These are phyloP conservation scores for Brachionus angularis DNA, from an alignment of 1,140 invertebrate species.

Conservation along the genomic window DNA sequence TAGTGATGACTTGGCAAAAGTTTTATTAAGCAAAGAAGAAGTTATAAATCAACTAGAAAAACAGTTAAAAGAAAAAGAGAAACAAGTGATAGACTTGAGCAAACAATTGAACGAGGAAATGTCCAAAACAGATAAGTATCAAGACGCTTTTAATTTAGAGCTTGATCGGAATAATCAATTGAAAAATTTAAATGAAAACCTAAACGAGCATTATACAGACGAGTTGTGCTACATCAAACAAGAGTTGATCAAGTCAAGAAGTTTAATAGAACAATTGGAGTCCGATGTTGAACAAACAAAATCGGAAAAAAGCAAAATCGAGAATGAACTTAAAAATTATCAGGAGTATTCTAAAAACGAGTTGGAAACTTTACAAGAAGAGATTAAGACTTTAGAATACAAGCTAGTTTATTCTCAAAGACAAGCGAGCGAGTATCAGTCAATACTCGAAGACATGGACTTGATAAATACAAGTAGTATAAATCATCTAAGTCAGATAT, in stretches of 20 bases:
- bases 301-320: not conserved
- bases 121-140: not conserved
- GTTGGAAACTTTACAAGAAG: slow-evolving; percentile 35
- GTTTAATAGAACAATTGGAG: not conserved
- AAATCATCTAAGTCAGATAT: not conserved
- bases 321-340: slow-evolving; percentile 9
- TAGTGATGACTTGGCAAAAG: slow-evolving; percentile 34
- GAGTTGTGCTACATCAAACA: not conserved
- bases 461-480: not conserved
- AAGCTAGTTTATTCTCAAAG: slow-evolving; percentile 37
- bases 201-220: slow-evolving; percentile 3
- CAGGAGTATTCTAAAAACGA: slow-evolving; percentile 19
- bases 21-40: slow-evolving; percentile 40
- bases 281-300: not conserved
- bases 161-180: slow-evolving; percentile 4
- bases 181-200: not conserved
- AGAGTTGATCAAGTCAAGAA: not conserved
- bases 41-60: slow-evolving; percentile 31
- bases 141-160: slow-evolving; percentile 22
- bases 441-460: slow-evolving; percentile 34
- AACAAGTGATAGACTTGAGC: not conserved
- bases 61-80: slow-evolving; percentile 34
- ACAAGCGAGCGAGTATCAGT: slow-evolving; percentile 26
- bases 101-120: slow-evolving; percentile 19
- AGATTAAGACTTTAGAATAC: slow-evolving; percentile 15